phyloP scores from a whole-genome alignment of 1,140 invertebrate species.

The Drosophila micromelanica region DNA sequence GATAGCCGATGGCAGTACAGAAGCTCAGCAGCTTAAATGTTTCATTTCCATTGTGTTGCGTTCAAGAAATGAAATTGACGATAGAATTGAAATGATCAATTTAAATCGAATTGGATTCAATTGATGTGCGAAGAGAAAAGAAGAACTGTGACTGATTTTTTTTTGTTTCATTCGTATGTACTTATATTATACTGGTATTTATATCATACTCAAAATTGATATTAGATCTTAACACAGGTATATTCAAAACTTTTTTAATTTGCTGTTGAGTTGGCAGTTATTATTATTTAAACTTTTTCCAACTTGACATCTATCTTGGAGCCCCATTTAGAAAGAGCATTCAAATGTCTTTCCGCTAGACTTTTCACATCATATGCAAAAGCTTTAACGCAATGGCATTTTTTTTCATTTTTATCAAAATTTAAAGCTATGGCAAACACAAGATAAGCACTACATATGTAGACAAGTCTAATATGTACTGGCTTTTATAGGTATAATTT shows the following conservation, averaged over 20 bases:
- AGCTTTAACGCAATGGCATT: constrained; percentile 43
- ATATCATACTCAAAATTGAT: too few relatives aligned
- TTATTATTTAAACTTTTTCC: too few relatives aligned
- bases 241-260: too few relatives aligned
- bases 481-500: neutral
- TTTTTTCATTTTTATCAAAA: constrained; percentile 63
- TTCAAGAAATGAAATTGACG: constrained; percentile 3
- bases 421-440: constrained; percentile 64
- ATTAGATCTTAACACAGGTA: too few relatives aligned
- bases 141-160: neutral
- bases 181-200: too few relatives aligned
- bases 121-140: constrained; percentile 28
- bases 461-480: constrained; percentile 21
- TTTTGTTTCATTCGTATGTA: too few relatives aligned
- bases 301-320: too few relatives aligned
- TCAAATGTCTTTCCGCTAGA: too few relatives aligned
- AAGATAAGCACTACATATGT: constrained; percentile 64
- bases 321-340: too few relatives aligned
- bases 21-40: constrained; percentile 25
- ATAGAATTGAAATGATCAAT: constrained; percentile 46
- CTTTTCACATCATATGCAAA: constrained; percentile 44
- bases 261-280: too few relatives aligned
- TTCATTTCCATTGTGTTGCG: constrained; percentile 35
- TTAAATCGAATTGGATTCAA: constrained; percentile 61
- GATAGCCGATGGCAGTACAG: constrained; percentile 11